Evolutionary conservation across 2,888 invertebrate species (phyloP).

Genomic region (Rhamphomyia laevipes): DNA sequence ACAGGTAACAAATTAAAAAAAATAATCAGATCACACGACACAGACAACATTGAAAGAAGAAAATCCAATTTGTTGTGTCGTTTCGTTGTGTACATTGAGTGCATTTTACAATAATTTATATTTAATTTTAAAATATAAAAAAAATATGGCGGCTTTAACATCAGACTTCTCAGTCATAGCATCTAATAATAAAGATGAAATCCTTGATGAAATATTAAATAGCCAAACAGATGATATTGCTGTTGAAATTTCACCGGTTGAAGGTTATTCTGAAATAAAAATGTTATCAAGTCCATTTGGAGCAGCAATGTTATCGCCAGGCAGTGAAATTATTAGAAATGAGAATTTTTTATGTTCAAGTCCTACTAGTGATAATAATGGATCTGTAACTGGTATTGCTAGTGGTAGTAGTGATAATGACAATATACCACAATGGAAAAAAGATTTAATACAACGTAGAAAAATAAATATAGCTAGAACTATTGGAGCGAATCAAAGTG

Average conservation of each 20-base stretch:
- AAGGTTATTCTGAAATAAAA: slow-evolving; percentile 1
- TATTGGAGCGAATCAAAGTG: slow-evolving; percentile 16
- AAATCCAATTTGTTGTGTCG: too few relatives aligned
- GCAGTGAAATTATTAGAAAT: not conserved
- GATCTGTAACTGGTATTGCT: not conserved
- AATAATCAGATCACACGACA: too few relatives aligned
- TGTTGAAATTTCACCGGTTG: not conserved
- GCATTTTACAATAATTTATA: too few relatives aligned
- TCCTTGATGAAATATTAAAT: not conserved
- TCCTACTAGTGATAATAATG: not conserved
- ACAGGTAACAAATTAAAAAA: too few relatives aligned
- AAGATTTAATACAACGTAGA: slow-evolving; percentile 66
- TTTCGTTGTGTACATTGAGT: too few relatives aligned
- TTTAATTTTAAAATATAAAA: too few relatives aligned
- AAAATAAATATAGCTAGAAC: slow-evolving; percentile 33
- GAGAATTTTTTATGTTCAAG: not conserved
- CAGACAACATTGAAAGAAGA: too few relatives aligned
- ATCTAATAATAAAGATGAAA: too few relatives aligned
- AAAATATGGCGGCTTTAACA: too few relatives aligned
- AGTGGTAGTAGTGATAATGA: not conserved
- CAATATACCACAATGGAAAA: slow-evolving; percentile 69
- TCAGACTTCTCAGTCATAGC: not conserved
- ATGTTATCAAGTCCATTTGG: not conserved
- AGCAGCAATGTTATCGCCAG: not conserved
- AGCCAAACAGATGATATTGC: not conserved